A percentile compares a stretch with the other conserved stretches of the same genome.
Evolutionary conservation across 2,797 vertebrate genomes (phyloP).

Genomic region (Vireo griseus): DNA sequence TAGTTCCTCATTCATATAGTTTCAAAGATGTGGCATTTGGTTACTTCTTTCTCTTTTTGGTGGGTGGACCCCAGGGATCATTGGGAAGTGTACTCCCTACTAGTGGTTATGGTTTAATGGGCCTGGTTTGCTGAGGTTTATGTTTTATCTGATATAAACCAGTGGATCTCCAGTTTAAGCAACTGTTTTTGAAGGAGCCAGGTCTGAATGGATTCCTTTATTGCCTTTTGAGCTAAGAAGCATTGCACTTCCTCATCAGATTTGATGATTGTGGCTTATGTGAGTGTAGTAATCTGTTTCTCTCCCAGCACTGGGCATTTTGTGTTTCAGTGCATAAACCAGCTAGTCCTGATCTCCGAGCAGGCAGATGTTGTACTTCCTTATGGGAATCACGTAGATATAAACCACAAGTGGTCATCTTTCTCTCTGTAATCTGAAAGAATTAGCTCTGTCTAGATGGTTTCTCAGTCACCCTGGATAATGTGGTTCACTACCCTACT

Average conservation of each 20-base stretch:
- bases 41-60: neutral
- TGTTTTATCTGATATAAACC: neutral
- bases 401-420: neutral
- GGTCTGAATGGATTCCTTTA: neutral
- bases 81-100: neutral
- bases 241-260: neutral
- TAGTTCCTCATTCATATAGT: neutral
- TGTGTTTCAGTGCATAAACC: neutral
- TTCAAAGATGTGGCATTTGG: neutral
- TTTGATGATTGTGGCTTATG: neutral
- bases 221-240: neutral
- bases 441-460: neutral
- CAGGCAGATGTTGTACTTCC: neutral
- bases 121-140: neutral
- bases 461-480: neutral
- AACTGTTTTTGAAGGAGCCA: neutral
- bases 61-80: neutral
- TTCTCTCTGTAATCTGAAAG: neutral
- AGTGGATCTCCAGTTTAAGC: neutral
- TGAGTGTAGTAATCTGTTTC: neutral
- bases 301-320: neutral
- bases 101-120: neutral
- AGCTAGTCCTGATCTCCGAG: neutral
- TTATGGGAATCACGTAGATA: neutral
- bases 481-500: neutral